Conservation (phyloP, 2,113 vertebrate species). For the Trematomus loennbergii region DNA sequence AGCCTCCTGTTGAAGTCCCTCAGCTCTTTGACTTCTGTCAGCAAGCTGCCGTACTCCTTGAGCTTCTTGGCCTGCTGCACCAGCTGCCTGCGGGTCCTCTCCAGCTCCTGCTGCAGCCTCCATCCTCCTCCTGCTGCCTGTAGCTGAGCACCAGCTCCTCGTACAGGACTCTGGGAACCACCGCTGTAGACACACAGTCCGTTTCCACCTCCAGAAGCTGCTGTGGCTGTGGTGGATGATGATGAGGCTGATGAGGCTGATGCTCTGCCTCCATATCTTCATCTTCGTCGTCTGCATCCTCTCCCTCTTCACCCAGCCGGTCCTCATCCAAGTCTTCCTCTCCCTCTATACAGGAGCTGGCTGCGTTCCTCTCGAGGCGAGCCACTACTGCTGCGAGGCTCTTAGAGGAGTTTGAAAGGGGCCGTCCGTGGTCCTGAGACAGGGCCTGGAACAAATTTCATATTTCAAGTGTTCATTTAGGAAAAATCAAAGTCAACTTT, state of each 20-base stretch:
- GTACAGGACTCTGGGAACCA: conserved; percentile 94
- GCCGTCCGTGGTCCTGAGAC: conserved; percentile 81
- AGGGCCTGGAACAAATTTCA: conserved; percentile 69
- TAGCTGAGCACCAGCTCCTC: conserved; percentile 97
- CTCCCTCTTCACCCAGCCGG: conserved; percentile 80
- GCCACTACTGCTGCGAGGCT: conserved; percentile 98
- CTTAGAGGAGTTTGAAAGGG: conserved; percentile 84
- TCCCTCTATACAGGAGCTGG: conserved; percentile 83
- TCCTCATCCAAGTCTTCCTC: conserved; percentile 84
- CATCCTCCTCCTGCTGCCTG: conserved; percentile 97
- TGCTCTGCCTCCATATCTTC: conserved; percentile 81
- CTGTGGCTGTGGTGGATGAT: conserved; percentile 69
- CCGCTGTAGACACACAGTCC: conserved; percentile 83
- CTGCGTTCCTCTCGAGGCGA: conserved; percentile 88
- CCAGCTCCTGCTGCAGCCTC: conserved; percentile 96
- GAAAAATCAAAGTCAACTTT: not conserved
- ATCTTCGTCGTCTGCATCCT: conserved; percentile 81
- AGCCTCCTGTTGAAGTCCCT: conserved; percentile 98
- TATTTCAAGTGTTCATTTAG: conserved; percentile 4
- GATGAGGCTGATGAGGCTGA: conserved; percentile 70
- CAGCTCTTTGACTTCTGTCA: conserved; percentile 98
- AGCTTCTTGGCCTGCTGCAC: conserved; percentile 99
- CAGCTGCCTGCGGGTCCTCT: conserved; percentile 95
- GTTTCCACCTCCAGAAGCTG: conserved; percentile 75
- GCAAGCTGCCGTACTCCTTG: conserved; percentile 95